Base-by-base conservation (phyloP, 2,797 vertebrate genomes). In the Tapera naevia region DNA sequence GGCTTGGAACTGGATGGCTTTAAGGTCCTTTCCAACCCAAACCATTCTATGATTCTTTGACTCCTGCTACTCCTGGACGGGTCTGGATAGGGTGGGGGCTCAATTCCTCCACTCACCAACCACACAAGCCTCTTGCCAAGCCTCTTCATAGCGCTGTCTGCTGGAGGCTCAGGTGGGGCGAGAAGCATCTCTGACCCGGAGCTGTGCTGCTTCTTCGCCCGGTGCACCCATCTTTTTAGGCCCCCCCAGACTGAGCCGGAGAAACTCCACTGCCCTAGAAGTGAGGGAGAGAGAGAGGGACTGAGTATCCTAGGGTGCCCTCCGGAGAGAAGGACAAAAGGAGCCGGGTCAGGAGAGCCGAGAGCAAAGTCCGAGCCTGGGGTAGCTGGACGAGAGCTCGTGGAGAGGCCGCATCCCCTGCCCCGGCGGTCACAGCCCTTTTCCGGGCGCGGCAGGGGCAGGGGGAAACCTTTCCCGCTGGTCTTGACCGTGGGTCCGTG, bases 341-440 rank as follows among this genome's bases (percentile, higher is more conserved):
- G 43, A 93, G 75, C n/a, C 8, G 23, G 7, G 69, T 12, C 41
- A 57, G 53, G 35, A 72, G 39, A 73, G n/a, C 32, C 2, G 10
- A 62, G 89, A 70, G 37, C 32, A 11, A 95, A 96, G 91, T 93
- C 79, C 89, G 69, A 46, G 66, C 56, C n/a, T n/a, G 32, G 45
- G 28, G 60, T 61, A 91, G 58, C 65, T 50, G 73, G 61, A 50
- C 24, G 21, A 76, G 30, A 60, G 89, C 48, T 79, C 15, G 18
- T 50, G 50, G 54, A 71, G 73, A 92, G 58, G 89, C 41, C 28
- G 66, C 46, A 78, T 22, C 45, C 16, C 37, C 51, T 11, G 21
- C 5, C 41, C 62, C 9, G 18, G 61, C 18, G 43, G 89, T 75
- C 89, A 88, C 10, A 78, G 84, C 80, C 58, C 43, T 70, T 58